A percentile compares a stretch with the other conserved stretches of the same genome.
Conservation (phyloP, 2,113 vertebrate genomes). For the Alexandromys fortis region DNA sequence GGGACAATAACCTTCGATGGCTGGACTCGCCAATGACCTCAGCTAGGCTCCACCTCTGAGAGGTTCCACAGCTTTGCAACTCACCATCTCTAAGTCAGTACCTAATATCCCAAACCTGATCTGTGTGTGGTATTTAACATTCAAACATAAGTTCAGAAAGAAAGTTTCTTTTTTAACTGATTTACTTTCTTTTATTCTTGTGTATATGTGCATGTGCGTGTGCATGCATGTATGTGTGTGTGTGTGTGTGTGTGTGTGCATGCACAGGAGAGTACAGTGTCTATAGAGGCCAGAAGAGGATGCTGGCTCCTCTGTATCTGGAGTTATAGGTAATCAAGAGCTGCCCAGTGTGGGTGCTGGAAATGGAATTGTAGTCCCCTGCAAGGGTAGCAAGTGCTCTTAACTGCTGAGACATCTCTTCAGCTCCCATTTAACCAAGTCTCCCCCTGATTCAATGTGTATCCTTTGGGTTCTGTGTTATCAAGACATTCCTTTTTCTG, state of each 20-base stretch:
- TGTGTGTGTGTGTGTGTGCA: neutral
- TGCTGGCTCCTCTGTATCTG: neutral
- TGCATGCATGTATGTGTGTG: neutral
- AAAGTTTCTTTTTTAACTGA: neutral
- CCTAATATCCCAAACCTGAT: too few species aligned
- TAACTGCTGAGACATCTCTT: neutral
- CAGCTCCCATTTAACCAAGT: neutral
- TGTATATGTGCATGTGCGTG: neutral
- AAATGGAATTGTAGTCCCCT: neutral
- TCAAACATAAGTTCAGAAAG: neutral
- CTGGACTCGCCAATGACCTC: neutral
- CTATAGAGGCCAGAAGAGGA: neutral
- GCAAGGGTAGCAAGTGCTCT: neutral
- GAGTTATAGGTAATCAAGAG: neutral
- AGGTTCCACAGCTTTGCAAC: neutral
- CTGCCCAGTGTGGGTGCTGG: neutral
- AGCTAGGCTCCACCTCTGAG: neutral
- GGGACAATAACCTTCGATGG: neutral
- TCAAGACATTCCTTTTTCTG: conserved; percentile 25
- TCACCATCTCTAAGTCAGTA: neutral
- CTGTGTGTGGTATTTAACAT: neutral
- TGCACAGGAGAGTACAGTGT: neutral
- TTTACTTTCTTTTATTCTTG: neutral
- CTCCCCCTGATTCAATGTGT: neutral
- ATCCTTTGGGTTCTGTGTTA: conserved; percentile 18